A percentile compares a stretch with the other conserved stretches of the same genome.
Conservation (phyloP, 2,113 vertebrate species). For the Otus sunia region DNA sequence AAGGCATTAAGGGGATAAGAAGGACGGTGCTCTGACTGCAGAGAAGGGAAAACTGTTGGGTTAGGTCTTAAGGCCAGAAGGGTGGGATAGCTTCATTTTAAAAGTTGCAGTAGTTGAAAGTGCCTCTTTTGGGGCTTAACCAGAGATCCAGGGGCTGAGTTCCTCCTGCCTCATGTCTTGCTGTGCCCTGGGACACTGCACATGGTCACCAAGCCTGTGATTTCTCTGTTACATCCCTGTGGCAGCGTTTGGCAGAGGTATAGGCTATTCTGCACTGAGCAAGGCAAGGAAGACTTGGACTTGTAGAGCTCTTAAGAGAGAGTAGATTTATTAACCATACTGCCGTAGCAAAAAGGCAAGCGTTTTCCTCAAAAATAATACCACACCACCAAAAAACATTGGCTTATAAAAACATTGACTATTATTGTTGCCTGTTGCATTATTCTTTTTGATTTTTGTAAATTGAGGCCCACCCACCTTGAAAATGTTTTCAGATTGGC, state of each 20-base stretch:
- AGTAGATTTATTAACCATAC: neutral
- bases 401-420: neutral
- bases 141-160: neutral
- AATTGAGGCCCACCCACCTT: neutral
- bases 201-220: neutral
- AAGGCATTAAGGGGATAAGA: neutral
- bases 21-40: neutral
- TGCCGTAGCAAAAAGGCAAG: neutral
- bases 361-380: neutral
- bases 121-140: neutral
- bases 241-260: neutral
- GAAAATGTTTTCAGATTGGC: neutral
- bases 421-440: fast-evolving
- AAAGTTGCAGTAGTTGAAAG: neutral
- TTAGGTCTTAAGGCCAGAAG: neutral
- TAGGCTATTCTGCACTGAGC: neutral
- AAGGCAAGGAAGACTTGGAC: neutral
- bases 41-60: neutral
- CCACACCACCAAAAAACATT: neutral
- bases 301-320: neutral
- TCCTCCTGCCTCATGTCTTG: neutral
- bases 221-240: neutral
- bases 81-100: neutral
- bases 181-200: neutral
- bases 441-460: neutral